Percentiles rank a stretch among this genome's conserved stretches.
Conservation (phyloP, 2,797 vertebrate genomes). For the Ctenosaura bakeri region DNA sequence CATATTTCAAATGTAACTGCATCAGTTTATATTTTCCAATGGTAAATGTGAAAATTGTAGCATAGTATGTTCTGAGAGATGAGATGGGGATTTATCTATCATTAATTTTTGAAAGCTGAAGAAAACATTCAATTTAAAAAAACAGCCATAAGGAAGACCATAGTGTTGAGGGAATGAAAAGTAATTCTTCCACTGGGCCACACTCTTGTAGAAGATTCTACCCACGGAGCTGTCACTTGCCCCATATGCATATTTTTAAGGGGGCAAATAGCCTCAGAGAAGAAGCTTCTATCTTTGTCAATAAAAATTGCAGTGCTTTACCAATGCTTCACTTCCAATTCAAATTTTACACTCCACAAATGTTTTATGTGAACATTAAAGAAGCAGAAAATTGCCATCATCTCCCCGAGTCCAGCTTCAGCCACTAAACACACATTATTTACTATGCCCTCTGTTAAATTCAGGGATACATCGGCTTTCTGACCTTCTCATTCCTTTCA, state of each 20-base stretch:
- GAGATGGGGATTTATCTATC: no score
- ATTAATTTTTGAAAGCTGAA: no score
- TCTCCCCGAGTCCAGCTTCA: background rate
- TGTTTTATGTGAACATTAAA: background rate
- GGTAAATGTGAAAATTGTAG: no score
- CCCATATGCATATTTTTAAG: background rate
- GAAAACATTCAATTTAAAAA: no score
- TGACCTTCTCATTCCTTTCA: background rate
- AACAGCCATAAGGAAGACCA: background rate
- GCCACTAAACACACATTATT: background rate
- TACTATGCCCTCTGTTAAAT: background rate
- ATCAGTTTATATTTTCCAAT: background rate
- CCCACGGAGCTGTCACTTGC: background rate
- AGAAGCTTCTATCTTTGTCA: background rate
- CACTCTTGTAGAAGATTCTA: background rate
- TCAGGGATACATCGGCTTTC: background rate
- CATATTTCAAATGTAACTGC: background rate
- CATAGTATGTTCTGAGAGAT: no score
- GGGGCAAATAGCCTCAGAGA: background rate
- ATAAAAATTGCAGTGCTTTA: background rate
- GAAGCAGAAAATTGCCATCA: background rate
- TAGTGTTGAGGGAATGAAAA: background rate
- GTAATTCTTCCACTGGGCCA: background rate
- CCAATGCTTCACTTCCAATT: background rate
- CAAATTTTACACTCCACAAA: background rate